Percentiles rank a stretch among this genome's conserved stretches.
phyloP scores from a whole-genome alignment of 2,797 vertebrate species.

The Catharus ustulatus region DNA sequence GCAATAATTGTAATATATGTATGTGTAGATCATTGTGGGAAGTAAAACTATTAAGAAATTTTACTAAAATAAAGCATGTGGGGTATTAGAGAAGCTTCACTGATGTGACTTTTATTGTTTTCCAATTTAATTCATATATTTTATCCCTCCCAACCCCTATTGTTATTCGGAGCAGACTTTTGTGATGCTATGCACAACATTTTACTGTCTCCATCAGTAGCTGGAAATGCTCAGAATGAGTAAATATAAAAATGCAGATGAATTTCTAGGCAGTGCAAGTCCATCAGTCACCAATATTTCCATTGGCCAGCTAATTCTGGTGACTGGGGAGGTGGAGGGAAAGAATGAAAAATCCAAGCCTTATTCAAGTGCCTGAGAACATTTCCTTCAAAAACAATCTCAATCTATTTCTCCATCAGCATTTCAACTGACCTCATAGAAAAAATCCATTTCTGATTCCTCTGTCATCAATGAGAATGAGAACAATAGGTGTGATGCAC shows the following conservation, averaged over 20 bases:
- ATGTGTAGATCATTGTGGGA: not conserved
- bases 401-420: not conserved
- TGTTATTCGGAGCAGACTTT: not conserved
- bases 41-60: not conserved
- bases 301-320: not conserved
- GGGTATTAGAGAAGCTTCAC: not conserved
- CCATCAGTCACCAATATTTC: not conserved
- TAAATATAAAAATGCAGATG: conserved; percentile 4
- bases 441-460: not conserved
- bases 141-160: not conserved
- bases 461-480: not conserved
- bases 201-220: not conserved
- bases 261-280: not conserved
- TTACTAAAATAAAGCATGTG: not conserved
- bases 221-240: not conserved
- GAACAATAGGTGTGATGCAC: fast-evolving
- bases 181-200: not conserved
- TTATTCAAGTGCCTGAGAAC: not conserved
- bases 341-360: not conserved
- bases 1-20: not conserved
- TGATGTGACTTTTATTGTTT: not conserved
- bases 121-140: not conserved
- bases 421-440: not conserved
- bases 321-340: not conserved
- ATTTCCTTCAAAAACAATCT: not conserved